A percentile compares a stretch with the other conserved stretches of the same genome.
Evolutionary conservation across 2,888 invertebrate species (phyloP).

Genomic region (Melangyna quadrimaculata): DNA sequence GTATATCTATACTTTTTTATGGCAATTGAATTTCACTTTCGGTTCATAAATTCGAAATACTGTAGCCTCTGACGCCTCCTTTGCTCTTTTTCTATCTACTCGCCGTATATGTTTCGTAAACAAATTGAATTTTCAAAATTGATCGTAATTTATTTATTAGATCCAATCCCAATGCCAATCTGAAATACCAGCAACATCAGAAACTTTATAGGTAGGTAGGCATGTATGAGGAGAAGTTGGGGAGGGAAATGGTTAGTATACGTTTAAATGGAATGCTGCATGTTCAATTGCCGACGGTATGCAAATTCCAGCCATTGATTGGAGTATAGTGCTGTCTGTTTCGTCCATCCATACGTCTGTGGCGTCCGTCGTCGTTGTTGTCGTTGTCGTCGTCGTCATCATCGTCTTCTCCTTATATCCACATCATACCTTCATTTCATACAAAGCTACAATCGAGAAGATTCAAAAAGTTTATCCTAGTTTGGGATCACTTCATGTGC

Average conservation of each 20-base stretch:
- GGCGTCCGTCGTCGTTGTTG: not conserved
- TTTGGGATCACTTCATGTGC: constrained; percentile 70
- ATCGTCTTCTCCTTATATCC: not conserved
- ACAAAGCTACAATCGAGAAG: not conserved
- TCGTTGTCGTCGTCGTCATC: not conserved
- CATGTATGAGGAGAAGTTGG: not conserved
- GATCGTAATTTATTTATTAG: constrained; percentile 72
- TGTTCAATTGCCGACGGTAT: constrained; percentile 58
- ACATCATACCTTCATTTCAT: not conserved
- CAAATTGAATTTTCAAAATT: constrained; percentile 72
- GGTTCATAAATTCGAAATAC: constrained; percentile 63
- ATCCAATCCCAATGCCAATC: constrained; percentile 33
- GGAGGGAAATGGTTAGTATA: not conserved
- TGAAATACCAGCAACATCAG: not conserved
- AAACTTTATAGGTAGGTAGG: not conserved
- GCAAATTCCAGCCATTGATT: constrained; percentile 59
- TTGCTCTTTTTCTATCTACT: not conserved
- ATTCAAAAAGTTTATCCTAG: constrained; percentile 50
- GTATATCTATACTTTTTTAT: not conserved
- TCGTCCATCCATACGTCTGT: not conserved
- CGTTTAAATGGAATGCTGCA: constrained; percentile 38
- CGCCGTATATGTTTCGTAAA: constrained; percentile 33
- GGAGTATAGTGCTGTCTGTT: constrained; percentile 11
- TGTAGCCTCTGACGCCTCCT: not conserved
- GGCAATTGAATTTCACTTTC: constrained; percentile 63